Base-by-base conservation (phyloP, 2,888 invertebrate species). In the Taenaris catops region DNA sequence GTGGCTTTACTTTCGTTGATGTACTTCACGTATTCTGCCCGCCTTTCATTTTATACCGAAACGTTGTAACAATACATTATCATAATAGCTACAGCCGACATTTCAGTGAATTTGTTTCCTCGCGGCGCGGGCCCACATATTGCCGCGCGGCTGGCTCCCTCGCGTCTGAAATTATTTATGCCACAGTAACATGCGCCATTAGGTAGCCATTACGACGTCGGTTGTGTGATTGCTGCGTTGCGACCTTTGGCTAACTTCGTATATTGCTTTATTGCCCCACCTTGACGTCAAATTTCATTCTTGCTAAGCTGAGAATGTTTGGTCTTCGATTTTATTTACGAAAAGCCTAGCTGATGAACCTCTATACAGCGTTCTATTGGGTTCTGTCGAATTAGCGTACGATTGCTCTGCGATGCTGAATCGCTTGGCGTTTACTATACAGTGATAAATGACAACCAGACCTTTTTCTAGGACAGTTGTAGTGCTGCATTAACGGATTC, bases 181-280 rank as follows among this genome's bases (percentile, higher is more conserved):
- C 16, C 25, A 19, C 18, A 8, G 28, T 72, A 63, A 72, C 61
- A 68, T 55, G 60, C 56, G 48, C 67, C 66, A 72, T 73, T 71
- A 69, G 51, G 45, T 52, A 44, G 51, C 55, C 61, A 68, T 68
- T 64, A 56, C 54, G 58, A 51, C 43, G 54, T 61, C 63, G 66
- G 66, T 70, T 62, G 66, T 64, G 61, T 18, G 18, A 25, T 8
- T 7, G 7, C 7, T 8, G 18, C 18, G 14, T 1, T n/a, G 4
- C 8, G 16, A 25, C 14, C 14, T 14, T 2, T 14, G 14, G 14
- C 14, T 4, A 14, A 14, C 4, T 14, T 14, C n/a, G n/a, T 14
- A 14, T 14, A 4, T 14, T 14, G 4, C 14, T 14, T 14, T 14
- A 14, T 14, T 8, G 87, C 76, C n/a, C n/a, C n/a, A n/a, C n/a